Percentiles rank a stretch among this genome's conserved stretches.
Conservation (phyloP, 2,113 vertebrate species). For the Piaya cayana region DNA sequence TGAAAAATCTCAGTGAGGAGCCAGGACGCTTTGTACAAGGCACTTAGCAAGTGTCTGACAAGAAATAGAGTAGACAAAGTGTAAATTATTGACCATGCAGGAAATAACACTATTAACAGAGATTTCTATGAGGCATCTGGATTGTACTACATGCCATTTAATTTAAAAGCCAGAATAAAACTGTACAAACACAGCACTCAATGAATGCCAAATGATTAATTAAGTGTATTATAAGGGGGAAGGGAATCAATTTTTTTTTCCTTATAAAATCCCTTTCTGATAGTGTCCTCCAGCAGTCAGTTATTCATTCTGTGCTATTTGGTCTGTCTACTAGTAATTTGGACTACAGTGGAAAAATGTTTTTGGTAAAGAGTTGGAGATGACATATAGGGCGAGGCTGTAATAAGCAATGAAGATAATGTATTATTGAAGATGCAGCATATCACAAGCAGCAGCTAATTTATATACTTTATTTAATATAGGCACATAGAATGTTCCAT, state of each 20-base stretch:
- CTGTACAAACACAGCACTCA: neutral
- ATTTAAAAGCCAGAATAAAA: neutral
- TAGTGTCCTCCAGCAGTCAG: neutral
- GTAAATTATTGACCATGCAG: neutral
- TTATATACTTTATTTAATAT: neutral
- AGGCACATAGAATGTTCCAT: neutral
- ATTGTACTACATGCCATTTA: neutral
- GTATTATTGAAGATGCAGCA: neutral
- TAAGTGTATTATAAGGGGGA: neutral
- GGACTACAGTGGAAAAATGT: neutral
- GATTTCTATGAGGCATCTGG: neutral
- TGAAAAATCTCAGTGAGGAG: neutral
- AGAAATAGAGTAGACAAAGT: neutral
- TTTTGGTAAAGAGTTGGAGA: neutral
- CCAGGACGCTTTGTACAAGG: neutral
- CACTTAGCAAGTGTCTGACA: neutral
- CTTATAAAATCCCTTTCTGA: neutral
- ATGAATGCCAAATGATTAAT: neutral
- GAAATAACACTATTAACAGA: neutral
- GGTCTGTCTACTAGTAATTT: neutral
- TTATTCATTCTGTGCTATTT: neutral
- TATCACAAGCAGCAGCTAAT: neutral
- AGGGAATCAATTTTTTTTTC: too few species aligned
- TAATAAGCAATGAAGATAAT: neutral
- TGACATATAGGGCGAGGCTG: rapidly evolving